Percentiles rank a stretch among this genome's conserved stretches.
These are phyloP conservation scores for Poeciliopsis gracilis DNA, from an alignment of 2,797 vertebrate genomes.

Conservation along the genomic window DNA sequence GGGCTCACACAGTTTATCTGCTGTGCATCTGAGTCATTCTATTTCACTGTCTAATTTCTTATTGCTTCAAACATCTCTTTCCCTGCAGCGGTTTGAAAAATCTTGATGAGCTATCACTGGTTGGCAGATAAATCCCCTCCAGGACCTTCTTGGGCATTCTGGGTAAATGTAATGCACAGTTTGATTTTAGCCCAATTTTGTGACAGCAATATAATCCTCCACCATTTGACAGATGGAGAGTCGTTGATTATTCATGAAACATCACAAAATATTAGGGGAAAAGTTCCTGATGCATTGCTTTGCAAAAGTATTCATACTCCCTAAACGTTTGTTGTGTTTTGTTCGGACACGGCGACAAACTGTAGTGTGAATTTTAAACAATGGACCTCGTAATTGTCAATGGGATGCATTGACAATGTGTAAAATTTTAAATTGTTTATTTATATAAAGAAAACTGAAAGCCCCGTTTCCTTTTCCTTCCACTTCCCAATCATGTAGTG, in stretches of 20 bases:
- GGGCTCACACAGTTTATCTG: constrained; percentile 74
- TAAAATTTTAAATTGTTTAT: too few relatives aligned
- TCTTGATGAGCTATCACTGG: constrained; percentile 60
- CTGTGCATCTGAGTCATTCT: constrained; percentile 79
- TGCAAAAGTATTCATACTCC: background rate
- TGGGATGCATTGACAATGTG: background rate
- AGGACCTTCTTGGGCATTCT: constrained; percentile 62
- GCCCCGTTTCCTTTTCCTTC: background rate
- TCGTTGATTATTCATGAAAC: constrained; percentile 56
- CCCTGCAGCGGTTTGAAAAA: constrained; percentile 64
- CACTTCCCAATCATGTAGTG: background rate
- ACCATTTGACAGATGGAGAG: constrained; percentile 53
- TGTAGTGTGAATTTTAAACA: background rate
- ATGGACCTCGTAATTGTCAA: background rate
- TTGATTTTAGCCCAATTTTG: constrained; percentile 51
- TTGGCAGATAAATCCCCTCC: constrained; percentile 64
- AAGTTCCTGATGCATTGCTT: constrained; percentile 27
- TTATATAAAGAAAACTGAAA: background rate
- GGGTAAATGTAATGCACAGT: constrained; percentile 43
- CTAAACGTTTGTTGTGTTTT: background rate
- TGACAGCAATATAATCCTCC: constrained; percentile 45
- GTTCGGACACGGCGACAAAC: background rate
- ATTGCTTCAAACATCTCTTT: constrained; percentile 73
- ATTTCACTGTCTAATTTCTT: constrained; percentile 83
- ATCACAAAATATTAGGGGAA: constrained; percentile 35